Percentiles rank a stretch among this genome's conserved stretches.
phyloP scores from a whole-genome alignment of 1,140 invertebrate genomes.

The Drosophila pallidifrons region DNA sequence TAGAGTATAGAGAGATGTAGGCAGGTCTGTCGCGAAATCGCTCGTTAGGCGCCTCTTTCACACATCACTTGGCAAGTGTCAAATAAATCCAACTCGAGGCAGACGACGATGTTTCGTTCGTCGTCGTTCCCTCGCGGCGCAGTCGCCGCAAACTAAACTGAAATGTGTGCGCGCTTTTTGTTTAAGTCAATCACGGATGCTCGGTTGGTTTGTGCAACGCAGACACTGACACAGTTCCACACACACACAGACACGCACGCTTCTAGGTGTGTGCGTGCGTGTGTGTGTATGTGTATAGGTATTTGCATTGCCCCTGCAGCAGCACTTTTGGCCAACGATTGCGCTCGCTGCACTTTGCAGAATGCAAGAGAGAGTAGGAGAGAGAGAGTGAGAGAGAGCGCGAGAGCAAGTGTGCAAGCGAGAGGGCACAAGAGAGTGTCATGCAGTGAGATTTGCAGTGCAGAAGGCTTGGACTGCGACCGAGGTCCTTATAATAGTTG shows the following conservation, averaged over 20 bases:
- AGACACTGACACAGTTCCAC: constrained; percentile 22
- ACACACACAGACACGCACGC: constrained; percentile 13
- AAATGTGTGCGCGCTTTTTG: constrained; percentile 79
- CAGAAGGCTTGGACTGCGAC: constrained; percentile 41
- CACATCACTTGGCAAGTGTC: constrained; percentile 78
- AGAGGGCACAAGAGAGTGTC: constrained; percentile 7
- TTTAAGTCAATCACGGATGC: constrained; percentile 83
- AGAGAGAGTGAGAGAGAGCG: constrained; percentile 25
- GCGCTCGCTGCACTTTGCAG: constrained; percentile 57
- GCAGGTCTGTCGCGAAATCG: constrained; percentile 34
- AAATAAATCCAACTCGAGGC: constrained; percentile 71
- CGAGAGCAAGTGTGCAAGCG: constrained; percentile 21
- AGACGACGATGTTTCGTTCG: constrained; percentile 23
- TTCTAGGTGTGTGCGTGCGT: not conserved
- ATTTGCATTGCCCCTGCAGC: constrained; percentile 27
- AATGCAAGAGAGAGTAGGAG: constrained; percentile 14
- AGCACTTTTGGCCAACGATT: constrained; percentile 22
- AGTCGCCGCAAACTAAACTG: constrained; percentile 82
- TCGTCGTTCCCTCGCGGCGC: constrained; percentile 74
- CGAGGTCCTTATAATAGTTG: constrained; percentile 51
- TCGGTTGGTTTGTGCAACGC: constrained; percentile 59
- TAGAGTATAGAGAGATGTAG: not conserved
- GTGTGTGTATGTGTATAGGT: constrained; percentile 16
- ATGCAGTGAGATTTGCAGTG: constrained; percentile 42
- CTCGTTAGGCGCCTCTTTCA: constrained; percentile 77